Percentiles rank a stretch among this genome's conserved stretches.
phyloP scores from a whole-genome alignment of 2,113 vertebrate genomes.

The Callospermophilus lateralis region DNA sequence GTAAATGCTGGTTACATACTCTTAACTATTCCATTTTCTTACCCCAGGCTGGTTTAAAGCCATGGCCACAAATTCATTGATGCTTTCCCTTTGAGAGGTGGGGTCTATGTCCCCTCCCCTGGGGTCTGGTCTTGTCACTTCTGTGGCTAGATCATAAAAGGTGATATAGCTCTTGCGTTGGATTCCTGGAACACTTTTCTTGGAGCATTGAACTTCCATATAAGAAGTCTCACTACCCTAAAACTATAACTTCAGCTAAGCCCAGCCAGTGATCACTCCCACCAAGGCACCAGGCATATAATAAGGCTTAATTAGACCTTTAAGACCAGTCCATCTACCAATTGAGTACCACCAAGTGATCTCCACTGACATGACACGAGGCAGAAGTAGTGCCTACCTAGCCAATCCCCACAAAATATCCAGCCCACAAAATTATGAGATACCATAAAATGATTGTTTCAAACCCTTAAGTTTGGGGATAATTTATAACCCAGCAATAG shows the following conservation, averaged over 20 bases:
- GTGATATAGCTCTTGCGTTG: background rate
- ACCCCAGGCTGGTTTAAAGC: background rate
- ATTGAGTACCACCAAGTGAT: background rate
- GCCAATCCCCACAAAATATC: background rate
- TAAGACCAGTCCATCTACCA: background rate
- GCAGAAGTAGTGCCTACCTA: background rate
- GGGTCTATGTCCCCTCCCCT: background rate
- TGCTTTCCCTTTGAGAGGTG: background rate
- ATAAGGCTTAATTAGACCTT: background rate
- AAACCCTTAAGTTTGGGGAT: background rate
- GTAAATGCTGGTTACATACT: background rate
- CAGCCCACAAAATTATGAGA: background rate
- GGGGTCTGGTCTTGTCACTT: background rate
- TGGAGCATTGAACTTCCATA: background rate
- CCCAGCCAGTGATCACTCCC: background rate
- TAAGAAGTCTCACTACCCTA: background rate
- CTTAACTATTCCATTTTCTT: background rate
- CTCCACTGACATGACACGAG: background rate
- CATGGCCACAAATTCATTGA: background rate
- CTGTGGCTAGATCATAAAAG: background rate
- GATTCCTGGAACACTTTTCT: background rate
- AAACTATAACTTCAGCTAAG: background rate
- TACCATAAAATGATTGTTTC: background rate
- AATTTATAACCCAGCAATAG: background rate
- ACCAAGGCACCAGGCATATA: background rate